Evolutionary conservation across 1,140 invertebrate species (phyloP), one percentile per base, ranked within the genome.

Genomic region (Stegodyphus mimosarum): DNA sequence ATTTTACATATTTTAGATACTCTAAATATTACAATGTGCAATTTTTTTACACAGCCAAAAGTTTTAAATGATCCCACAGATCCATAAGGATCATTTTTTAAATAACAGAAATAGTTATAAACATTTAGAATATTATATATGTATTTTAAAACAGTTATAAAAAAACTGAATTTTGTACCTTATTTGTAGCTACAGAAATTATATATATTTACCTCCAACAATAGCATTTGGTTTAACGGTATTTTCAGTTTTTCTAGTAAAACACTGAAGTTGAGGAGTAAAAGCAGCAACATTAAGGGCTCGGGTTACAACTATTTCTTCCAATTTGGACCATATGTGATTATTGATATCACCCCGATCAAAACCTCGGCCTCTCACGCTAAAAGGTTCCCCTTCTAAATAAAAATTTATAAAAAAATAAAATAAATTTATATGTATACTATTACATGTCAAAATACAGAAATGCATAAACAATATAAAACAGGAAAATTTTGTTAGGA

Each of bases 271-370:
- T 0, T 94, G 93, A 2, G 95, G 95, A 88, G 94, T 95, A 89
- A 96, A 96, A 75, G 95, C 93, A 91, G 95, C 93, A 6, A 95
- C 17, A 93, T 93, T 93, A 80, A 93, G 92, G 5, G 93, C 94
- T 86, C 95, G 94, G 63, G 93, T 92, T 2, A 96, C 92, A 6
- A 96, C 88, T 89, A 94, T 93, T 90, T 97, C 94, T 90, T 97
- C 96, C 52, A 97, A 92, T 89, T 93, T 94, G 78, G 91, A 90
- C 95, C 95, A 91, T n/a, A 83, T 50, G 17, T 87, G 55, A 70
- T 81, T 83, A 60, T 87, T 83, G 18, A 76, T 55, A 63, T 87
- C 78, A 10, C 66, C 79, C 18, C 77, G 13, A 17, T 87, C 86
- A 83, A 87, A 87, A 49, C 79, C 72, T 52, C 86, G 63, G 6